phyloP scores from a whole-genome alignment of 2,113 vertebrate species.

The Pomatorhinus ruficollis region DNA sequence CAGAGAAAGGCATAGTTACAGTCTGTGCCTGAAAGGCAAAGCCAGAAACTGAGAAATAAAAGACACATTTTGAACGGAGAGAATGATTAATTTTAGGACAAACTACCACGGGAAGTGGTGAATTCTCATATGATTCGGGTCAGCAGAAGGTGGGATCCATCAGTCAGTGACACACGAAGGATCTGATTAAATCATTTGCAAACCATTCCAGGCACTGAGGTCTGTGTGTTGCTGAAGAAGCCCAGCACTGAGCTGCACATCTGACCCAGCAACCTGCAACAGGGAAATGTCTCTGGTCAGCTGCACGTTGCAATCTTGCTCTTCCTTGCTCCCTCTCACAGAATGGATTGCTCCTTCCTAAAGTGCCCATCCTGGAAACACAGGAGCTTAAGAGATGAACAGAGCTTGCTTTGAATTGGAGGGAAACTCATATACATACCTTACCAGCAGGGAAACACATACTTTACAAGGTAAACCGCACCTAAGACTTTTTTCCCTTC shows the following conservation, averaged over 20 bases:
- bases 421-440: conserved; percentile 51
- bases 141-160: not conserved
- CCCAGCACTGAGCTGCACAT: not conserved
- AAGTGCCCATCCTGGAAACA: conserved; percentile 51
- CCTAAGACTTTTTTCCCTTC: conserved; percentile 45
- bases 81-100: conserved; percentile 35
- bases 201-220: not conserved
- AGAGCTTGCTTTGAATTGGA: conserved; percentile 66
- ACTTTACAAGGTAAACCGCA: conserved; percentile 69
- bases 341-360: conserved; percentile 10
- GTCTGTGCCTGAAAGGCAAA: not conserved
- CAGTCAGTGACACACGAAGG: not conserved
- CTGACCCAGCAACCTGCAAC: not conserved
- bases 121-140: not conserved
- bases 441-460: conserved; percentile 64
- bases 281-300: not conserved
- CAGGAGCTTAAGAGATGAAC: conserved; percentile 65
- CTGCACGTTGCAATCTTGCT: not conserved
- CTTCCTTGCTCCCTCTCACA: not conserved
- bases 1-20: conserved; percentile 7
- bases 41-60: conserved; percentile 9
- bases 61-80: not conserved
- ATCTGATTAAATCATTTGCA: not conserved
- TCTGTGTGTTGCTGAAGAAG: not conserved
- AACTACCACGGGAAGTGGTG: conserved; percentile 4